Evolutionary conservation across 1,140 invertebrate species (phyloP).

Genomic region (Glomeris maerens): DNA sequence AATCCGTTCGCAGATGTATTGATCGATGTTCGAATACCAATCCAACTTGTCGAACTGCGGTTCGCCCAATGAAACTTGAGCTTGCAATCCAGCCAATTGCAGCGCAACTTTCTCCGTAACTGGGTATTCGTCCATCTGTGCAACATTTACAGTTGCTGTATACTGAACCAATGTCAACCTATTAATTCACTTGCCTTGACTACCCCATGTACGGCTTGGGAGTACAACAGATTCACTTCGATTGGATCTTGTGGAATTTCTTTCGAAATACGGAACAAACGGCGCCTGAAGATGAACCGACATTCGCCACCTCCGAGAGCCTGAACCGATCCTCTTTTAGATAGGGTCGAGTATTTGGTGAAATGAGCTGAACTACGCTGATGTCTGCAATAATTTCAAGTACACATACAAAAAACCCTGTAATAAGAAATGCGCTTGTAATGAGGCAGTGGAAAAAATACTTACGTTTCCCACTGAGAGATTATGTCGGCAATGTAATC

Average conservation of each 20-base stretch:
- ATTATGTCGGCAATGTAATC: constrained; percentile 90
- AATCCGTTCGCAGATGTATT: constrained; percentile 62
- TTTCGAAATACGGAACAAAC: constrained; percentile 69
- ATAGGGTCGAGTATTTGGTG: constrained; percentile 31
- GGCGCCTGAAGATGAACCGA: constrained; percentile 79
- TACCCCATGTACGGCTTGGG: constrained; percentile 85
- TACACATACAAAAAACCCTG: not conserved
- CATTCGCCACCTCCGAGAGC: constrained; percentile 67
- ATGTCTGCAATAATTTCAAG: constrained; percentile 15
- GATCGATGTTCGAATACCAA: constrained; percentile 59
- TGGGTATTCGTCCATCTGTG: constrained; percentile 80
- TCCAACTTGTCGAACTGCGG: constrained; percentile 45
- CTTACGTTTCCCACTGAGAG: constrained; percentile 79
- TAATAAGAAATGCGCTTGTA: not conserved
- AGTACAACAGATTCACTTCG: constrained; percentile 85
- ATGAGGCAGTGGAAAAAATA: constrained; percentile 16
- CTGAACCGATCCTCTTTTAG: constrained; percentile 29
- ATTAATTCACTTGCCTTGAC: constrained; percentile 58
- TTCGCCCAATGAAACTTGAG: constrained; percentile 80
- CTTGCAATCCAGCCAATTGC: constrained; percentile 82
- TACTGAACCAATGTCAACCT: too few species aligned
- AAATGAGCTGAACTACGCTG: constrained; percentile 24
- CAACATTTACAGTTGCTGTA: constrained; percentile 21
- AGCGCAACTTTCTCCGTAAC: constrained; percentile 87
- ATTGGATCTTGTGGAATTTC: constrained; percentile 92